Evolutionary conservation across 2,113 vertebrate genomes (phyloP).

Genomic region (Pycnonotus jocosus): DNA sequence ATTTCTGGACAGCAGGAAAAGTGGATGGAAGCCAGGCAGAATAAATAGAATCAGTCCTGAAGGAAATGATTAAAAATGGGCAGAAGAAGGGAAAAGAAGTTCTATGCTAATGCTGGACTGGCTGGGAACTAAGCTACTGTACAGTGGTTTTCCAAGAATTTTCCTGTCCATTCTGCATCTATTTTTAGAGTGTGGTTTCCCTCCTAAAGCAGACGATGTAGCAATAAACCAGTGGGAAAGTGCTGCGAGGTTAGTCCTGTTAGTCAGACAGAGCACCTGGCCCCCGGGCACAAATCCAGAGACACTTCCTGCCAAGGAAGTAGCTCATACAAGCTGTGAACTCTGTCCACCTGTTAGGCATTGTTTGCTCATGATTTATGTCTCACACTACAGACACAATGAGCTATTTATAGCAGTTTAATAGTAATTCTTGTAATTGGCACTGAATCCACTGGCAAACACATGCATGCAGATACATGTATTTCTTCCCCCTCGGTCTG

Average conservation of each 20-base stretch:
- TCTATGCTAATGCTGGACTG: not conserved
- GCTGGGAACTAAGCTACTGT: not conserved
- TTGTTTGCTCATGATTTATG: constrained; percentile 37
- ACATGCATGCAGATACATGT: not conserved
- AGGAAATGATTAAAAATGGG: constrained; percentile 7
- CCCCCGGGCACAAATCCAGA: constrained; percentile 26
- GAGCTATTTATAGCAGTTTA: not conserved
- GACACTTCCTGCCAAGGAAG: constrained; percentile 41
- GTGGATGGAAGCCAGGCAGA: not conserved
- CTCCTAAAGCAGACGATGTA: not conserved
- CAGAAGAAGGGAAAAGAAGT: not conserved
- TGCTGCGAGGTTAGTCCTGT: not conserved
- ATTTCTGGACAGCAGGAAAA: constrained; percentile 1
- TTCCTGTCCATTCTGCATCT: not conserved
- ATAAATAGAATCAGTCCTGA: not conserved
- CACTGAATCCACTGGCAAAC: not conserved
- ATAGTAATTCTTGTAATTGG: not conserved
- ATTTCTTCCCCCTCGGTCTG: not conserved
- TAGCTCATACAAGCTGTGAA: constrained; percentile 39
- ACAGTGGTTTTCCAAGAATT: not conserved
- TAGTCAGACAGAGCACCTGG: constrained; percentile 43
- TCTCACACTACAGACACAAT: not conserved
- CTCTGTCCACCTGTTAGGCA: constrained; percentile 35
- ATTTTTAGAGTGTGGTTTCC: not conserved
- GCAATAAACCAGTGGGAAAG: not conserved